Conservation (phyloP, 1,140 invertebrate species). For the Pseudomyrmex pallidus region DNA sequence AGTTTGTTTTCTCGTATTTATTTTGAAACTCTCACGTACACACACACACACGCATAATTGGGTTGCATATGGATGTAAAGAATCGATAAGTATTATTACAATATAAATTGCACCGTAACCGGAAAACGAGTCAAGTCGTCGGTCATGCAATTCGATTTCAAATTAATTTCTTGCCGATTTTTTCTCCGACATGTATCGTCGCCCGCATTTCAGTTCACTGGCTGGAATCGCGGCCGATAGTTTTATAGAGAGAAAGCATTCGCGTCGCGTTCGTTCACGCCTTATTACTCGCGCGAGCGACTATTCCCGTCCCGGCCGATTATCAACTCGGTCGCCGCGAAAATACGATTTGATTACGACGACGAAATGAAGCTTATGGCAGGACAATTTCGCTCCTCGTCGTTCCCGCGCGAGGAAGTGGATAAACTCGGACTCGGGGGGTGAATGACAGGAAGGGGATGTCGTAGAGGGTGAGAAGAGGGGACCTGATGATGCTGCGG, state of each 20-base stretch:
- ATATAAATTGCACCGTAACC: slow-evolving; percentile 21
- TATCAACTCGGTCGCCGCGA: not conserved
- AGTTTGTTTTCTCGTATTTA: not conserved
- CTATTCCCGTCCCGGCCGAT: not conserved
- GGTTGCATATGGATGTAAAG: slow-evolving; percentile 3
- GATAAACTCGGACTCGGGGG: not conserved
- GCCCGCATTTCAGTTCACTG: slow-evolving; percentile 60
- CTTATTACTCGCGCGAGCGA: not conserved
- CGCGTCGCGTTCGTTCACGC: not conserved
- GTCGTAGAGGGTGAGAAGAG: slow-evolving; percentile 44
- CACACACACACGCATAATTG: not conserved
- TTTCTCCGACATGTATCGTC: slow-evolving; percentile 28
- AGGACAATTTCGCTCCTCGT: not conserved
- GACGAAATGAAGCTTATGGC: not conserved
- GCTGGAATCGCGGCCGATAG: slow-evolving; percentile 58
- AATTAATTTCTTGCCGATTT: slow-evolving; percentile 32
- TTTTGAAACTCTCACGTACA: no score
- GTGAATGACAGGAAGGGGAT: slow-evolving; percentile 42
- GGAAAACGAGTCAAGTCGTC: slow-evolving; percentile 32
- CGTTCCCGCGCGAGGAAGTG: not conserved
- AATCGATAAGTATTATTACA: slow-evolving; percentile 36
- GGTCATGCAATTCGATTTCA: slow-evolving; percentile 4
- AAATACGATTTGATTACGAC: slow-evolving; percentile 3
- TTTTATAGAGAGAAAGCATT: slow-evolving; percentile 59
- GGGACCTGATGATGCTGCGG: slow-evolving; percentile 7